Conservation (phyloP, 2,113 vertebrate genomes). For the Agapornis roseicollis region DNA sequence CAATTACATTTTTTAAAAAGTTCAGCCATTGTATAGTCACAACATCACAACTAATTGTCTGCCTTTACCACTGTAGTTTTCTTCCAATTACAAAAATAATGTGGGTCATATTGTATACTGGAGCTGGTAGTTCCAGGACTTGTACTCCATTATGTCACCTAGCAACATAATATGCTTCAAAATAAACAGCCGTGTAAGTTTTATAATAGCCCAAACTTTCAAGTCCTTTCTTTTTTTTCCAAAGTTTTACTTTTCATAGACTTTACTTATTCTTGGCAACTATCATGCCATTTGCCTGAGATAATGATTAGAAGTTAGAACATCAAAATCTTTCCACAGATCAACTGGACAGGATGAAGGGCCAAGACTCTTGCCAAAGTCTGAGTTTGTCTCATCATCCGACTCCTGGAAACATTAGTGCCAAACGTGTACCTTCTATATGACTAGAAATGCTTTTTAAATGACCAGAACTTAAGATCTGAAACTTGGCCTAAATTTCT, state of each 20-base stretch:
- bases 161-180: slow-evolving; percentile 57
- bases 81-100: not conserved
- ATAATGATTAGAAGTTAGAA: slow-evolving; percentile 10
- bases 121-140: not conserved
- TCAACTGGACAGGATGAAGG: not conserved
- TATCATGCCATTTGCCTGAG: slow-evolving; percentile 1
- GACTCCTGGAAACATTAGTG: not conserved
- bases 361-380: not conserved
- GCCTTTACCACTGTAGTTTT: not conserved
- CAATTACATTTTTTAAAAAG: not conserved
- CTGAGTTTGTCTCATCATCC: not conserved
- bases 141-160: slow-evolving; percentile 63
- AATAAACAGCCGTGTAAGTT: slow-evolving; percentile 54
- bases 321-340: slow-evolving; percentile 10
- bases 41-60: not conserved
- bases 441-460: not conserved
- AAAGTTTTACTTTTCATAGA: slow-evolving; percentile 22
- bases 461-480: not conserved
- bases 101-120: not conserved
- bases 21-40: not conserved
- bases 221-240: not conserved
- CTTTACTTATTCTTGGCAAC: slow-evolving; percentile 49
- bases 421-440: not conserved
- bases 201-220: slow-evolving; percentile 19
- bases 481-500: not conserved